Conservation (phyloP, 2,797 vertebrate genomes). For the Sebastes miniatus region DNA sequence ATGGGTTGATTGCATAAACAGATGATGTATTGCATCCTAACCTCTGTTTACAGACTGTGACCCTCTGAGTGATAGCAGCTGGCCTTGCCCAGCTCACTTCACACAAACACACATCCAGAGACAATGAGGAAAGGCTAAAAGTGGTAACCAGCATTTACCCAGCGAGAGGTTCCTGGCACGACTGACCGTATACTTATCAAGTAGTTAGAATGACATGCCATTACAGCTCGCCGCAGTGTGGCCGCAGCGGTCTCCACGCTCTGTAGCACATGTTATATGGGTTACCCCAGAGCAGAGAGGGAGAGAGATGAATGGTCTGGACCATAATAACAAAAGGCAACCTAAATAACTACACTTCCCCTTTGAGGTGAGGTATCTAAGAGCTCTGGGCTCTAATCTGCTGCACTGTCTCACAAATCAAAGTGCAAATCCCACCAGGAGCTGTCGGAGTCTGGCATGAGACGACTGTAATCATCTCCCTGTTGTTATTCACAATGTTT, state of each 20-base stretch:
- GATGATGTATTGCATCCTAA: conserved; percentile 4
- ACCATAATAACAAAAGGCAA: conserved; percentile 67
- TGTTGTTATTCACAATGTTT: conserved; percentile 13
- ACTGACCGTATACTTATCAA: conserved; percentile 78
- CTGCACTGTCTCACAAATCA: conserved; percentile 49
- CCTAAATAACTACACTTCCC: conserved; percentile 67
- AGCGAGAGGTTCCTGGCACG: conserved; percentile 74
- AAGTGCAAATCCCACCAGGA: conserved; percentile 30
- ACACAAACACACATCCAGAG: conserved; percentile 65
- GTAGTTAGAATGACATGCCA: conserved; percentile 81
- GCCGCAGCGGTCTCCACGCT: conserved; percentile 54
- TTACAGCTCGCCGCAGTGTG: conserved; percentile 71
- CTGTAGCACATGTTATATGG: conserved; percentile 61
- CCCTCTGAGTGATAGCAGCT: conserved; percentile 54
- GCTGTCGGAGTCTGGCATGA: conserved; percentile 31
- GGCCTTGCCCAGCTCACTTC: conserved; percentile 52
- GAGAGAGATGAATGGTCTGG: conserved; percentile 41
- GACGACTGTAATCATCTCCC: conserved; percentile 29
- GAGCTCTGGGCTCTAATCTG: conserved; percentile 43
- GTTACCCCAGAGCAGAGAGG: conserved; percentile 47
- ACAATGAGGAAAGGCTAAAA: conserved; percentile 84
- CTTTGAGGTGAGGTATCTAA: conserved; percentile 57
- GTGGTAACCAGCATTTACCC: conserved; percentile 80
- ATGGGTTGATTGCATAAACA: conserved; percentile 26
- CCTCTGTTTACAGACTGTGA: conserved; percentile 50